Conservation (phyloP, 2,113 vertebrate species). For the Pungitius pungitius region DNA sequence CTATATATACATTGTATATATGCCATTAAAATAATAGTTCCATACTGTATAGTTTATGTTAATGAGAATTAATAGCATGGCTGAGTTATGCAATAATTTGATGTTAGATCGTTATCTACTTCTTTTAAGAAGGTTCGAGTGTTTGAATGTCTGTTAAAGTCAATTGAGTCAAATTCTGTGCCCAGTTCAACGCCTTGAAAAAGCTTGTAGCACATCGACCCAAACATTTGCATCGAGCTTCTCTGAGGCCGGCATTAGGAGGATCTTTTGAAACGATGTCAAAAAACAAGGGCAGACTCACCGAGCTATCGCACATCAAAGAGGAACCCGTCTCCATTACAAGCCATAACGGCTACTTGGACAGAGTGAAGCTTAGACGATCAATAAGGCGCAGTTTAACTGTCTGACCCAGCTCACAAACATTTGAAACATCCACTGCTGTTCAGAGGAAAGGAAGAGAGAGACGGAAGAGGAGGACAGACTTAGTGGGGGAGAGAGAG, state of each 20-base stretch:
- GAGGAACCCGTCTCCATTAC: conserved; percentile 76
- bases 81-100: neutral
- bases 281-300: conserved; percentile 58
- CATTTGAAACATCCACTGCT: conserved; percentile 79
- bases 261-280: conserved; percentile 56
- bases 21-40: too few species aligned
- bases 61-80: neutral
- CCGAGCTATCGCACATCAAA: conserved; percentile 69
- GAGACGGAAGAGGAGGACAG: conserved; percentile 30
- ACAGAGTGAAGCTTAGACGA: conserved; percentile 73
- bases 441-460: conserved; percentile 22
- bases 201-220: conserved; percentile 28
- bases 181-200: too few species aligned
- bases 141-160: conserved; percentile 1
- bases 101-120: neutral
- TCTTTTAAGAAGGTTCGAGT: neutral
- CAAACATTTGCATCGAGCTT: conserved; percentile 16
- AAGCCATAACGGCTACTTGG: conserved; percentile 75
- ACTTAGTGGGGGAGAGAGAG: conserved; percentile 41
- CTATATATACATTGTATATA: neutral
- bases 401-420: conserved; percentile 80
- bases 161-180: too few species aligned
- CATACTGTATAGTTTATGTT: neutral
- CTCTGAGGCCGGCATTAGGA: conserved; percentile 34
- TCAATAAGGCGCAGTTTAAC: conserved; percentile 81